Conservation (phyloP, 92 coral and sea anemone genomes). For the Heliopora coerulea region DNA sequence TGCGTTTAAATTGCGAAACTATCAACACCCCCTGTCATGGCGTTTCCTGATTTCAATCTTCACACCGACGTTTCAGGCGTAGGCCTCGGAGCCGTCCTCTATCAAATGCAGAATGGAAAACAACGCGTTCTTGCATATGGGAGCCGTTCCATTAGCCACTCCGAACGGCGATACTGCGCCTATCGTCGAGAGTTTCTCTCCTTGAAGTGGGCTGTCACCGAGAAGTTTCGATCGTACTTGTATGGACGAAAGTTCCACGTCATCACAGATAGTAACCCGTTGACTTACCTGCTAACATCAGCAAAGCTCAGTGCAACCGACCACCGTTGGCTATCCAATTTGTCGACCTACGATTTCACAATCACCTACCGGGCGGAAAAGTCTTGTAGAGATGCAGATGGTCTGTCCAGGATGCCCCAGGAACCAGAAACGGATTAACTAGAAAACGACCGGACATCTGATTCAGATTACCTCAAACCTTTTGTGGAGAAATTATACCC, state of each 20-base stretch:
- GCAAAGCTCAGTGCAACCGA: constrained; percentile 50
- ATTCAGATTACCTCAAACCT: not conserved
- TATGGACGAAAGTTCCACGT: constrained; percentile 18
- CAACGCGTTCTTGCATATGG: constrained; percentile 48
- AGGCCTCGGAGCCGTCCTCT: constrained; percentile 49
- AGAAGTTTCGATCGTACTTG: constrained; percentile 43
- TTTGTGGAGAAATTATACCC: constrained; percentile 31
- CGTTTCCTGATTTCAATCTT: constrained; percentile 42
- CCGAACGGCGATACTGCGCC: constrained; percentile 24
- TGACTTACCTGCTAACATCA: constrained; percentile 48
- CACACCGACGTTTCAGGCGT: constrained; percentile 56
- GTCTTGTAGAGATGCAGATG: constrained; percentile 47
- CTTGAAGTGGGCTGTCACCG: constrained; percentile 54
- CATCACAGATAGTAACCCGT: constrained; percentile 48
- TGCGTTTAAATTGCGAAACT: constrained; percentile 44
- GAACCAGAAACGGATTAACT: constrained; percentile 8
- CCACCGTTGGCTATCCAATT: constrained; percentile 47
- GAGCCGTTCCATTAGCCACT: constrained; percentile 17
- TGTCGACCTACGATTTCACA: constrained; percentile 50
- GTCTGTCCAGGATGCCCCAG: constrained; percentile 45
- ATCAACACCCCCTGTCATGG: constrained; percentile 52
- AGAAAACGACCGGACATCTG: constrained; percentile 8
- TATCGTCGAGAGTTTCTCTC: constrained; percentile 55
- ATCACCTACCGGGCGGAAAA: constrained; percentile 47
- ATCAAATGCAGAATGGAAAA: constrained; percentile 22